Percentiles rank a stretch among this genome's conserved stretches.
Evolutionary conservation across 2,113 vertebrate species (phyloP).

Genomic region (Podarcis muralis): DNA sequence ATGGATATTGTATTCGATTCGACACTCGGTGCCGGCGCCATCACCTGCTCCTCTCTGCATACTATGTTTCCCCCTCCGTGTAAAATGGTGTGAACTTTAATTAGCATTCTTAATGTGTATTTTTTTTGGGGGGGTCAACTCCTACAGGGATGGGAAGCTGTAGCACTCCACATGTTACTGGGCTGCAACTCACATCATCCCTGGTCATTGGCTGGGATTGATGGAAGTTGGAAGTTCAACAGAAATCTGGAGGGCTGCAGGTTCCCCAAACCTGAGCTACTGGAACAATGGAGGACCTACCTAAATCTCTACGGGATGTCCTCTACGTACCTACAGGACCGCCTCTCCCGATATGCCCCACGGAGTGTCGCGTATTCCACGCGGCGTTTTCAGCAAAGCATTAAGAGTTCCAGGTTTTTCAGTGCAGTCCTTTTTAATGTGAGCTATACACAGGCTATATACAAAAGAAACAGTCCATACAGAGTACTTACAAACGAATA

Average conservation of each 20-base stretch:
- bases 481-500: too few species aligned
- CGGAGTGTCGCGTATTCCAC: too few species aligned
- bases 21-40: slow-evolving; percentile 44
- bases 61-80: slow-evolving; percentile 51
- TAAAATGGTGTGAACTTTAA: slow-evolving; percentile 58
- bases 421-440: too few species aligned
- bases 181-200: not conserved
- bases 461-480: too few species aligned
- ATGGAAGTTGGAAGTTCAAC: not conserved
- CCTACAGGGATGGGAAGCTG: slow-evolving; percentile 10
- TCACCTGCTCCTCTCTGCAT: slow-evolving; percentile 60
- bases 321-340: too few species aligned
- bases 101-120: slow-evolving; percentile 47
- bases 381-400: too few species aligned
- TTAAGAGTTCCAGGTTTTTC: too few species aligned
- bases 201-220: not conserved
- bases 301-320: not conserved
- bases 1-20: slow-evolving; percentile 62
- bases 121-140: slow-evolving; percentile 32
- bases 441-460: too few species aligned
- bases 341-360: too few species aligned
- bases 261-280: not conserved
- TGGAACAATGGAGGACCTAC: not conserved
- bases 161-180: not conserved
- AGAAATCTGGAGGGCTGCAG: not conserved